These are phyloP conservation scores for Polydrusus pterygomalis DNA, from an alignment of 2,888 invertebrate species.

Conservation along the genomic window DNA sequence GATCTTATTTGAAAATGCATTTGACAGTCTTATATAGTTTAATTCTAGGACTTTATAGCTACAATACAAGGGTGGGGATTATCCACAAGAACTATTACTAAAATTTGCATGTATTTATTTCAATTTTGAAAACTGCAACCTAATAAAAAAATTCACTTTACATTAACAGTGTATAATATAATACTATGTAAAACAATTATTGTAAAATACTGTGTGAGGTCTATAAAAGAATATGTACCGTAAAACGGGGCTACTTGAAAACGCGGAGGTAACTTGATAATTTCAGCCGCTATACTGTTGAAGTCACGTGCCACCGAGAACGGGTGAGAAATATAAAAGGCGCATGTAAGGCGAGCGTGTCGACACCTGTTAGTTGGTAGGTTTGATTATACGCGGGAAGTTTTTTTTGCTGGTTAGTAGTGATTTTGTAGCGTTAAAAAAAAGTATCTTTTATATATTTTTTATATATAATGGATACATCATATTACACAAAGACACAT, in stretches of 20 bases:
- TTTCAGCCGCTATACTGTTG: no score
- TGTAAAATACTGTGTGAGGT: no score
- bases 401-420: neutral
- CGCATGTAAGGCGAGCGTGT: neutral
- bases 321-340: neutral
- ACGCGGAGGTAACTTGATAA: no score
- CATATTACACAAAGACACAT: neutral
- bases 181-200: no score
- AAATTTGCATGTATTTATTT: no score
- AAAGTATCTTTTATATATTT: conserved; percentile 1
- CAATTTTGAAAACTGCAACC: no score
- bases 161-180: no score
- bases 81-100: no score
- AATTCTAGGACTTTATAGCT: neutral
- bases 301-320: neutral
- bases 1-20: conserved; percentile 15
- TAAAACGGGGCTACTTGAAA: neutral
- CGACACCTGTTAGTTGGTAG: conserved; percentile 1
- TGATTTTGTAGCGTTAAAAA: conserved; percentile 1
- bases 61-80: neutral
- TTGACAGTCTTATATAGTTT: conserved; percentile 22
- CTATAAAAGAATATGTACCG: neutral
- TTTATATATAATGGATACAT: neutral
- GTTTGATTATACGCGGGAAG: neutral
- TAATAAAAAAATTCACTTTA: no score